Evolutionary conservation across 2,113 vertebrate species (phyloP), one percentile per base, ranked within the genome.

Genomic region (Tychaedon coryphoeus): DNA sequence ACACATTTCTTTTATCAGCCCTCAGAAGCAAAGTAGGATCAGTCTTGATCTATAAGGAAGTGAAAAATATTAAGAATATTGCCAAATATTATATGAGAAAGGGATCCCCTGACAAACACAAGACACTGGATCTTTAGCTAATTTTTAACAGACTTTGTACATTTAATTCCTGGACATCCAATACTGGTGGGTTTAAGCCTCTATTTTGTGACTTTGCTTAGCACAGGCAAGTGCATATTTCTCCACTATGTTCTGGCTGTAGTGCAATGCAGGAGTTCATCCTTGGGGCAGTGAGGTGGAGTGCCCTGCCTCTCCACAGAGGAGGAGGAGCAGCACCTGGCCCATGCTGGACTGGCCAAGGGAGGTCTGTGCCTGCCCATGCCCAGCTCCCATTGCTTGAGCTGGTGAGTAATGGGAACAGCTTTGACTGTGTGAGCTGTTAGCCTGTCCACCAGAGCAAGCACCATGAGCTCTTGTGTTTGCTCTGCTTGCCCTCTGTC

Each of bases 231-330:
- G 25, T 14, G 5, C 12, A 29, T 1, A 0, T 57, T 77, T 70
- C 31, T 8, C 5, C 34, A 42, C 8, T 47, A 2, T 42, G 36
- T 31, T 72, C 20, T 50, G 9, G 26, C 48, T n/a, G 9, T 13
- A n/a, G 33, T 33, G 12, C 43, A 74, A 0, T 23, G 20, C 33
- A 85, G 14, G n/a, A 36, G 3, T 10, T 24, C 0, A 0, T 28
- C 50, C n/a, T 16, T 38, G n/a, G 24, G 17, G 40, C 69, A 3
- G 3, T 20, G 7, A 1, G 12, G 4, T 9, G 10, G n/a, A 54
- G 24, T 0, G 1, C 4, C 43, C 73, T 70, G 24, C 15, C 25
- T 56, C 48, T 78, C 25, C 19, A 6, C 0, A 2, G 8, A 6
- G 8, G 15, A 70, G 14, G 15, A 70, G 16, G 13, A 47, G 16